Conservation (phyloP, 2,888 invertebrate species). For the Cordilura impudica region DNA sequence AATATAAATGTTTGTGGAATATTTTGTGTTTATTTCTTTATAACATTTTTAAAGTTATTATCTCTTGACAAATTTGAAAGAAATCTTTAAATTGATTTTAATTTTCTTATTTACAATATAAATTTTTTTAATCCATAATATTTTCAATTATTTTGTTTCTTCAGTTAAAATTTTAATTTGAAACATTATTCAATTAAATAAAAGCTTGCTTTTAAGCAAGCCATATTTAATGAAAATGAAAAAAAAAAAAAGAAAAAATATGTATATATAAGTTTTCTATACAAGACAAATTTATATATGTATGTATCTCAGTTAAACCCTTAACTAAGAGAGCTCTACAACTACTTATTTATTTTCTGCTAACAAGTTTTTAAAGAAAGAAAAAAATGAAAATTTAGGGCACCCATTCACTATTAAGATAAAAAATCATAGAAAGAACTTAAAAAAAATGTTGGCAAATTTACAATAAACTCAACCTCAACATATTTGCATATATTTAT, state of each 20-base stretch:
- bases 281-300: neutral
- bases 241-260: no score
- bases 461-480: constrained; percentile 41
- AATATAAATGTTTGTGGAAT: no score
- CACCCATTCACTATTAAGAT: constrained; percentile 23
- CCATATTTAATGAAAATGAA: no score
- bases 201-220: neutral
- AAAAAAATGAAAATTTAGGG: constrained; percentile 21
- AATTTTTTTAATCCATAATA: no score
- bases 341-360: neutral
- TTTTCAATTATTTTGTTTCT: neutral
- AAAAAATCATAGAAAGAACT: constrained; percentile 17
- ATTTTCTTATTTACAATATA: no score
- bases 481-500: constrained; percentile 5
- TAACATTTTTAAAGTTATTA: no score
- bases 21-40: no score
- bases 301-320: no score
- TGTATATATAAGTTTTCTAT: neutral
- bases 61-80: no score
- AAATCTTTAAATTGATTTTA: no score
- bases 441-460: constrained; percentile 28
- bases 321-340: neutral
- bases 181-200: neutral
- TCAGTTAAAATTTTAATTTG: neutral
- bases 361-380: neutral